Evolutionary conservation across 2,888 invertebrate species (phyloP).

Genomic region (Drosophila prolongata): DNA sequence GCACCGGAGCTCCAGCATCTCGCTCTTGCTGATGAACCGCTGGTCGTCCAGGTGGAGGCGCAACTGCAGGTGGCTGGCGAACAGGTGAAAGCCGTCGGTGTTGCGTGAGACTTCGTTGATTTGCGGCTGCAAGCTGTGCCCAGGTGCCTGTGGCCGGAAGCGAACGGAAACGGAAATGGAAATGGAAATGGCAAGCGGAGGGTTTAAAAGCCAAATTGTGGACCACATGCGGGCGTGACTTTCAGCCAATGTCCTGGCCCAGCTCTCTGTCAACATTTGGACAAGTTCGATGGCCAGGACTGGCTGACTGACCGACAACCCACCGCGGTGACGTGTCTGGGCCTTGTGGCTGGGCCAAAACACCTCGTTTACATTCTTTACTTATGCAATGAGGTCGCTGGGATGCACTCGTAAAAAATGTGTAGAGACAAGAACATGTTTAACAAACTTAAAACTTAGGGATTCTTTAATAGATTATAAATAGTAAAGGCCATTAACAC

Average conservation of each 20-base stretch:
- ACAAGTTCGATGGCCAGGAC: conserved; percentile 17
- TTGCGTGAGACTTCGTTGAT: conserved; percentile 83
- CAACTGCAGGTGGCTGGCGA: conserved; percentile 82
- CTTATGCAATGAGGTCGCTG: conserved; percentile 45
- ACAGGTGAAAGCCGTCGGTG: conserved; percentile 82
- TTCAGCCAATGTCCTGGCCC: not conserved
- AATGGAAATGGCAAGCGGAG: conserved; percentile 10
- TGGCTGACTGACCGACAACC: not conserved
- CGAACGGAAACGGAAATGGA: conserved; percentile 1
- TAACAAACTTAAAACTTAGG: no score
- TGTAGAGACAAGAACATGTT: no score
- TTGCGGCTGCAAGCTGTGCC: conserved; percentile 81
- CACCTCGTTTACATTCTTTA: conserved; percentile 35
- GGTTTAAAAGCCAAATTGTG: conserved; percentile 26
- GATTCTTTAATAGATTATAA: no score
- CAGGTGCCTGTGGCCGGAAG: conserved; percentile 74
- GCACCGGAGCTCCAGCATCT: conserved; percentile 83
- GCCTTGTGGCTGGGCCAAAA: conserved; percentile 34
- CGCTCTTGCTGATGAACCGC: conserved; percentile 82
- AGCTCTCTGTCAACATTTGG: conserved; percentile 46
- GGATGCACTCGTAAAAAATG: not conserved
- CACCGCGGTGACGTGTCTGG: conserved; percentile 10
- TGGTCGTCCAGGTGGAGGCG: conserved; percentile 83
- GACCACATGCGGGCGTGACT: conserved; percentile 39
- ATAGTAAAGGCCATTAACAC: no score